Evolutionary conservation across 2,797 vertebrate species (phyloP), one percentile per base, ranked within the genome.

Genomic region (Fundulus diaphanus): DNA sequence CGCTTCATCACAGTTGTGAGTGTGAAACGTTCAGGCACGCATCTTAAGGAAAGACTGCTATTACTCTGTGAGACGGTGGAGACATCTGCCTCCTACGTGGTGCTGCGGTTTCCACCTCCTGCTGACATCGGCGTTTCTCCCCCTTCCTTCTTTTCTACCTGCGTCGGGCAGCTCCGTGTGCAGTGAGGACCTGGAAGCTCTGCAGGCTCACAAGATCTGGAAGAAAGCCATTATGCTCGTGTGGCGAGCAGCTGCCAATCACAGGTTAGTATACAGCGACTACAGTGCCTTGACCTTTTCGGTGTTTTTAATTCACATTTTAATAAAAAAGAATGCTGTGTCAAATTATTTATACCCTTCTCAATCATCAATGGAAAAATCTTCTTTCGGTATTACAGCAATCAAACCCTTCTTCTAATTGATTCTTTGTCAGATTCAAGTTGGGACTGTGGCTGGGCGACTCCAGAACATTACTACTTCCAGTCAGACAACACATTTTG

Each of bases 211-310:
- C 91, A 99, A 99, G 94, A 99, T 99, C 86, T 99, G 98, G 98
- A 99, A 98, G 92, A 99, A 99, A 93, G 96, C 98, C 77, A 99
- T 99, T 83, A 99, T 99, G 98, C 93, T 99, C 82, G 98, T 99
- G 81, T 99, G 98, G 98, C 96, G 98, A 87, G 98, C 98, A 68
- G 98, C 98, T 76, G 98, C 98, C 88, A 99, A 99, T 96, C 98
- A 99, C 92, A 97, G 98, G 98, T 97, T 73, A 87, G 86, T 61
- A 22, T 24, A 29, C 24, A 8, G 37, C n/a, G 37, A 16, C 33
- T 44, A 12, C 5, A n/a, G 37, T 42, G 35, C 22, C 61, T n/a
- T n/a, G 35, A 63, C 33, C 51, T 37, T 40, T 40, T 63, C 20
- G 11, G 13, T 27, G 52, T 4, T 56, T 56, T 56, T 7, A n/a